Evolutionary conservation across 1,140 invertebrate genomes (phyloP), one percentile per base, ranked within the genome.

Genomic region (Megathymus violae): DNA sequence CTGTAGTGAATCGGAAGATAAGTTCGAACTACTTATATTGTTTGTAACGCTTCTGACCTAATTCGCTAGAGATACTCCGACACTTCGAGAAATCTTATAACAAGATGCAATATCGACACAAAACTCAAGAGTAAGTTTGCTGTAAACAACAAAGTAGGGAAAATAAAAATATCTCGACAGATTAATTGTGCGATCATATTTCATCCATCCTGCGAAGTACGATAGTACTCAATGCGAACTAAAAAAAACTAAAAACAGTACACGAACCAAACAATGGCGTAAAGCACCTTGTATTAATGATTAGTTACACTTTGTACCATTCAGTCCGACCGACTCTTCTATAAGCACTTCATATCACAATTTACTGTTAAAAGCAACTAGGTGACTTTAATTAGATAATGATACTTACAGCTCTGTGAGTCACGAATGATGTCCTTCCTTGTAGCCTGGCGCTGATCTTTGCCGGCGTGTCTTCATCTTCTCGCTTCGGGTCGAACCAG

Each of bases 361-460:
- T n/a, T n/a, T n/a, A n/a, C n/a, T n/a, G n/a, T n/a, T n/a, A n/a
- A n/a, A n/a, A n/a, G n/a, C n/a, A n/a, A n/a, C n/a, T n/a, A n/a
- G n/a, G n/a, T n/a, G n/a, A n/a, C n/a, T n/a, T n/a, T n/a, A n/a
- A n/a, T n/a, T n/a, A n/a, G n/a, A 22, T 31, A 67, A 65, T 9
- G 25, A n/a, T 66, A 88, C 88, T 90, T 51, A 91, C 88, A 59
- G 86, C 86, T 60, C 88, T 74, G 76, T 91, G 88, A 0, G 88
- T 91, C 1, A 91, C 86, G 62, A 82, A 91, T 0, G 88, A 91
- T 1, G 88, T 89, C n/a, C 86, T 65, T 0, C 88, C 88, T 69
- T 91, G 88, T n/a, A 91, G 74, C 40, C 86, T 73, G 0, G 88
- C 86, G 52, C 86, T 91, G 61, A 91, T 80, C 52, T 89, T 91